Percentiles rank a stretch among this genome's conserved stretches.
phyloP scores from a whole-genome alignment of 2,113 vertebrate genomes.

The Plestiodon gilberti region DNA sequence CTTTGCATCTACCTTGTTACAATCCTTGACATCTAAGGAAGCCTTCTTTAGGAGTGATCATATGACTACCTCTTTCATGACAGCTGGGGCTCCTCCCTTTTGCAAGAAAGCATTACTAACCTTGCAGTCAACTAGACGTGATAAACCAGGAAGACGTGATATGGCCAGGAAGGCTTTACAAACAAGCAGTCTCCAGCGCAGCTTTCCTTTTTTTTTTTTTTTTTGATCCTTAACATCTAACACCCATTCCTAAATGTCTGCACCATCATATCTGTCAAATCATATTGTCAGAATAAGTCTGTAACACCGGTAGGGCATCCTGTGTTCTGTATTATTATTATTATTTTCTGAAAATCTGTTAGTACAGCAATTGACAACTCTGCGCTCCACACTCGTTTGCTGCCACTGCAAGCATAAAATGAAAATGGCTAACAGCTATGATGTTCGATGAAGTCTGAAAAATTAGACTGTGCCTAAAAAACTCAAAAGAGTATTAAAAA shows the following conservation, averaged over 20 bases:
- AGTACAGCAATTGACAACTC: neutral
- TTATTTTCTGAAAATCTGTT: neutral
- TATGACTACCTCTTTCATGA: too few relatives aligned
- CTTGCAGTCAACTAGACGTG: too few relatives aligned
- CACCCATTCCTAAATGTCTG: neutral
- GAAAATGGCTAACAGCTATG: neutral
- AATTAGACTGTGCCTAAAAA: neutral
- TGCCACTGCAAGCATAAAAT: neutral
- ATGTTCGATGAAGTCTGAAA: neutral
- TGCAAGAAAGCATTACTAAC: too few relatives aligned
- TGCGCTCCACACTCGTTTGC: neutral
- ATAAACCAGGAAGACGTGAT: too few relatives aligned
- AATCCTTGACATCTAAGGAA: too few relatives aligned
- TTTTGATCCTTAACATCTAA: neutral
- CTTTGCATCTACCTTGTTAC: too few relatives aligned
- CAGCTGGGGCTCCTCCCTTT: too few relatives aligned
- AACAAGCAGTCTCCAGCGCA: neutral
- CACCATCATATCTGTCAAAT: neutral
- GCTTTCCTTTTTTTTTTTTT: neutral
- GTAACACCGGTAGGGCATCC: neutral
- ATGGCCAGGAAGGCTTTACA: too few relatives aligned
- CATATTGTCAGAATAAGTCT: neutral
- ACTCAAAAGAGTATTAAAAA: neutral
- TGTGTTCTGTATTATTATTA: too few relatives aligned
- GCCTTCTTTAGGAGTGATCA: too few relatives aligned